A percentile compares a stretch with the other conserved stretches of the same genome.
These are phyloP conservation scores for Eurystomus gularis DNA, from an alignment of 2,113 vertebrate species.

Conservation along the genomic window DNA sequence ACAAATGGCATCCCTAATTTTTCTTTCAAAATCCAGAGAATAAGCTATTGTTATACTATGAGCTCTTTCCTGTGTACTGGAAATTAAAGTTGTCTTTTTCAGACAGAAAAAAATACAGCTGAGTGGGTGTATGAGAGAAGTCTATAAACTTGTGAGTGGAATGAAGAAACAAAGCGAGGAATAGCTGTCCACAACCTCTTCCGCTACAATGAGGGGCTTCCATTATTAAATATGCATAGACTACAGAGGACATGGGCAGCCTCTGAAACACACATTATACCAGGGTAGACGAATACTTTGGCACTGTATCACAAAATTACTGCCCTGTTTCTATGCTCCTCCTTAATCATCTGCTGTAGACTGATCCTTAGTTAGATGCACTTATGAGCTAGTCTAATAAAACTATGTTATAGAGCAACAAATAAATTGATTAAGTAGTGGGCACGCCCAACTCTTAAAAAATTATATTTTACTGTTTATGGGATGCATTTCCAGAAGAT, in stretches of 20 bases:
- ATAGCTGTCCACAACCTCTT: neutral
- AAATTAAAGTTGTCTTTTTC: neutral
- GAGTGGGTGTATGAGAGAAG: neutral
- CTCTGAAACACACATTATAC: neutral
- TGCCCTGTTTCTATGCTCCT: neutral
- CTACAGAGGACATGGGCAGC: neutral
- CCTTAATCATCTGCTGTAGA: neutral
- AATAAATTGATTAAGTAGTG: neutral
- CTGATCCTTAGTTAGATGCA: neutral
- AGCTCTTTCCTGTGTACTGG: neutral
- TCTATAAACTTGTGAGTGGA: neutral
- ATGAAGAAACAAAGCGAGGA: neutral
- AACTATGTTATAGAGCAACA: neutral
- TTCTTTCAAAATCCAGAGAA: neutral
- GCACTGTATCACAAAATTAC: neutral
- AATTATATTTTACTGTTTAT: neutral
- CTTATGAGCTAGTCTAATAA: neutral
- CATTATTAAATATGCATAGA: neutral
- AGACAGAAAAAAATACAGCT: neutral
- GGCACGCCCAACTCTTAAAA: neutral
- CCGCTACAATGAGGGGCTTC: neutral
- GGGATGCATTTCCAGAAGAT: neutral
- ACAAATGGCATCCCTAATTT: neutral
- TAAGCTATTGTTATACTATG: neutral
- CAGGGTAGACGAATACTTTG: neutral